These are phyloP conservation scores for Ostrea denselamellosa DNA, from an alignment of 1,140 invertebrate species.

Conservation along the genomic window DNA sequence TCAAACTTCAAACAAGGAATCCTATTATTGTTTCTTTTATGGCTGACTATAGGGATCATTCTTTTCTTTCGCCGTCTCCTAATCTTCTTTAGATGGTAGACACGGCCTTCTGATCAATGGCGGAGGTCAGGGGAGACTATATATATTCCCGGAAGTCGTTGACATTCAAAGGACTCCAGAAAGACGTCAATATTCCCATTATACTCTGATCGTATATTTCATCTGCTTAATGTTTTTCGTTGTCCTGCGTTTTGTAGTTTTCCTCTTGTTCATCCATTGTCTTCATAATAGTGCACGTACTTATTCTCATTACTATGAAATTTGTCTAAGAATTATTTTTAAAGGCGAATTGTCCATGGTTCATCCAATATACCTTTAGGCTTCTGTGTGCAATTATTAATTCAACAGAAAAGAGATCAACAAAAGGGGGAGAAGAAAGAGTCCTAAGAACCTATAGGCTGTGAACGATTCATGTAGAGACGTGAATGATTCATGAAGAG, in stretches of 20 bases:
- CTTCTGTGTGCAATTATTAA: too few relatives aligned
- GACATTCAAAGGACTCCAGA: not conserved
- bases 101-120: constrained; percentile 9
- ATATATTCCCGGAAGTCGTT: constrained; percentile 22
- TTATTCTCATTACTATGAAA: too few relatives aligned
- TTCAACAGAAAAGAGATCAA: too few relatives aligned
- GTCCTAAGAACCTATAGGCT: too few relatives aligned
- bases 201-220: not conserved
- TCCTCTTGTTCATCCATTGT: not conserved
- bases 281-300: not conserved
- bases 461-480: too few relatives aligned
- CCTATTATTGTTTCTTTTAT: constrained; percentile 27
- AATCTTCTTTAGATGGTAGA: constrained; percentile 21
- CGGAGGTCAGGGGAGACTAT: not conserved
- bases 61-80: not conserved
- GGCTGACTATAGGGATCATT: not conserved
- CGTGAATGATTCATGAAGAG: too few relatives aligned
- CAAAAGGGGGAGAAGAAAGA: too few relatives aligned
- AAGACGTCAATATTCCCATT: constrained; percentile 35
- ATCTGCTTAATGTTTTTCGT: not conserved
- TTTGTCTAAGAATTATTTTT: too few relatives aligned
- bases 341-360: too few relatives aligned
- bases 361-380: too few relatives aligned
- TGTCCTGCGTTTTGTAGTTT: not conserved
- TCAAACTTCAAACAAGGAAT: constrained; percentile 13